Percentiles rank a stretch among this genome's conserved stretches.
Conservation (phyloP, 2,113 vertebrate species). For the Periophthalmus modestus region DNA sequence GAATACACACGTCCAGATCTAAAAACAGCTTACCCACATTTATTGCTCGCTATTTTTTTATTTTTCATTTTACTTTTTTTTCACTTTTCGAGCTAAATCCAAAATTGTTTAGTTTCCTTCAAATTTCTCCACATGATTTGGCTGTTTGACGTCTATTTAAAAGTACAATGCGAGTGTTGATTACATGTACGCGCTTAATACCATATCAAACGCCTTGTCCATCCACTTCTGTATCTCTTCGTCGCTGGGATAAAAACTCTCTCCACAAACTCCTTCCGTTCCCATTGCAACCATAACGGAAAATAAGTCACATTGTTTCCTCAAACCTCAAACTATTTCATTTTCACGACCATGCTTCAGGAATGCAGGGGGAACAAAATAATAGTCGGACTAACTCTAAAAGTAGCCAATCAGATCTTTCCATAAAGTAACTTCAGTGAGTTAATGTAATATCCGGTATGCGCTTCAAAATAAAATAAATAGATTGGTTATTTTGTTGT, state of each 20-base stretch:
- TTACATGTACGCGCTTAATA: conserved; percentile 14
- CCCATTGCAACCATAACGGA: conserved; percentile 43
- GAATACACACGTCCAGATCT: too few relatives aligned
- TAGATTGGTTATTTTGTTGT: neutral
- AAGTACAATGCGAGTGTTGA: too few relatives aligned
- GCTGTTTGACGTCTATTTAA: too few relatives aligned
- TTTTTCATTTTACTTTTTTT: too few relatives aligned
- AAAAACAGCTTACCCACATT: too few relatives aligned
- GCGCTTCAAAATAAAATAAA: neutral
- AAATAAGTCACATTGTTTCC: too few relatives aligned
- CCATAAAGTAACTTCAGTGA: too few relatives aligned
- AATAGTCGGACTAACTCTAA: conserved; percentile 46
- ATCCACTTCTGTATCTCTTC: conserved; percentile 75
- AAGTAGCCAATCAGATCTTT: conserved; percentile 8
- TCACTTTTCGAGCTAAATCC: too few relatives aligned
- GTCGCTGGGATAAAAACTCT: conserved; percentile 44
- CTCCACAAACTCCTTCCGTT: conserved; percentile 7
- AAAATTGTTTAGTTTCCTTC: too few relatives aligned
- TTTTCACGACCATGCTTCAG: neutral
- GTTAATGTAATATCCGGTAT: neutral
- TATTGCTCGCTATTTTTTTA: too few relatives aligned
- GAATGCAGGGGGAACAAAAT: conserved; percentile 52
- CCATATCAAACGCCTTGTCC: conserved; percentile 77
- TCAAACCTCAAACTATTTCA: neutral
- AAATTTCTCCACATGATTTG: too few relatives aligned